Evolutionary conservation across 2,797 vertebrate genomes (phyloP), one percentile per base, ranked within the genome.

Genomic region (Hypotaenidia okinawae): DNA sequence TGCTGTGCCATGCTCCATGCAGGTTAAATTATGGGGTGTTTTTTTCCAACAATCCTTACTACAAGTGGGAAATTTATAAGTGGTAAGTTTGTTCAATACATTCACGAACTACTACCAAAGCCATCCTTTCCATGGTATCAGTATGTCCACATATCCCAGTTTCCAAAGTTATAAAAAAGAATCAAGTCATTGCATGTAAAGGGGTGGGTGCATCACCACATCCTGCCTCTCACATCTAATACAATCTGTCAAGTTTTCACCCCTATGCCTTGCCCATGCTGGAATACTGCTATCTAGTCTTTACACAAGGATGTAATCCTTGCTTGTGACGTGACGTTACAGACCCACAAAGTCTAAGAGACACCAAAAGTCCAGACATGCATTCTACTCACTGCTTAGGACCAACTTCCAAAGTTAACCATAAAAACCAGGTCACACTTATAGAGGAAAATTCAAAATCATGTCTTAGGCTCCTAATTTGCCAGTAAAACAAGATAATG

Each of bases 1-100:
- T 35, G 3, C 11, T 52, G 11, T 11, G 7, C 28, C 54, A 88
- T 0, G 0, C 15, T 62, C 24, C 61, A 63, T 1, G 1, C 2
- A 35, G 37, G 9, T 66, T 5, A 68, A 83, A 37, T 55, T 17
- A 68, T 1, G 14, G 4, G 5, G 11, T 22, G 7, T 16, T 41
- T 73, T 51, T 64, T 22, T 22, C 3, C 25, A 86, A 64, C 27
- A 33, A 32, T 16, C 33, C 23, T 62, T 77, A 74, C 4, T 16
- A 67, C 2, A 69, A 87, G 70, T 2, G 45, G 23, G 43, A 61
- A 30, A 39, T 59, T 52, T 25, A 24, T 1, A 75, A 69, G 12
- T 10, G 23, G 18, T 12, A 62, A 59, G 52, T 47, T 59, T n/a
- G 27, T 47, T 52, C 28, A 84, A 54, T 5, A 28, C 16, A 43